Percentiles rank a stretch among this genome's conserved stretches.
Conservation (phyloP, 2,113 vertebrate genomes). For the Phalacrocorax aristotelis region DNA sequence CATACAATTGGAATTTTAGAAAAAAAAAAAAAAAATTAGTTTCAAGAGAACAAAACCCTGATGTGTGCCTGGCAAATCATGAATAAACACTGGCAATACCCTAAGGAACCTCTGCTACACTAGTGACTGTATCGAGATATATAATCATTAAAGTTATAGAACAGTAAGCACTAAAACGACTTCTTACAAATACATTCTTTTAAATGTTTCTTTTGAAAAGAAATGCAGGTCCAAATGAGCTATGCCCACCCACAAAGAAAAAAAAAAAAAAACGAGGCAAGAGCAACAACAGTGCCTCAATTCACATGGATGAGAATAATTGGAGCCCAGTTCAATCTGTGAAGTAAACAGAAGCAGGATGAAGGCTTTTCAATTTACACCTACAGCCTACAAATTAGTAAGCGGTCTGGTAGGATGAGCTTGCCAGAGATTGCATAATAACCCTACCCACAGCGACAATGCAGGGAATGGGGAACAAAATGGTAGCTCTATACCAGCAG, state of each 20-base stretch:
- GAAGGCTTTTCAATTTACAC: conserved; percentile 61
- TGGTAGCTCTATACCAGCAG: conserved; percentile 30
- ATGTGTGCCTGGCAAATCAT: not conserved
- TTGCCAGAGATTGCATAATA: conserved; percentile 56
- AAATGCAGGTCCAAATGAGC: not conserved
- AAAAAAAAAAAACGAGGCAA: not conserved
- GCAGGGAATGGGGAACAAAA: not conserved
- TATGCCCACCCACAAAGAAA: conserved; percentile 45
- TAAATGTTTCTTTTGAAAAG: not conserved
- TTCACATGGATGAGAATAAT: conserved; percentile 51
- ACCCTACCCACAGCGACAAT: conserved; percentile 21
- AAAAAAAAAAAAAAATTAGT: not conserved
- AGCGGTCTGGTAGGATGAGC: conserved; percentile 36
- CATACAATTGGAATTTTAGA: not conserved
- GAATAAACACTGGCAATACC: not conserved
- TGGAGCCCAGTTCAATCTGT: conserved; percentile 35
- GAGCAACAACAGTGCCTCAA: conserved; percentile 45
- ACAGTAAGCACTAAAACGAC: not conserved
- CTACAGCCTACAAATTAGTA: conserved; percentile 62
- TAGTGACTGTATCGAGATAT: not conserved
- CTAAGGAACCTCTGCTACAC: not conserved
- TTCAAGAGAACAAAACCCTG: not conserved
- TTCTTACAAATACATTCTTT: not conserved
- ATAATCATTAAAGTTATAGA: not conserved
- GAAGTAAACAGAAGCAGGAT: conserved; percentile 58